phyloP scores from a whole-genome alignment of 2,113 vertebrate species.

The Plectropomus leopardus region DNA sequence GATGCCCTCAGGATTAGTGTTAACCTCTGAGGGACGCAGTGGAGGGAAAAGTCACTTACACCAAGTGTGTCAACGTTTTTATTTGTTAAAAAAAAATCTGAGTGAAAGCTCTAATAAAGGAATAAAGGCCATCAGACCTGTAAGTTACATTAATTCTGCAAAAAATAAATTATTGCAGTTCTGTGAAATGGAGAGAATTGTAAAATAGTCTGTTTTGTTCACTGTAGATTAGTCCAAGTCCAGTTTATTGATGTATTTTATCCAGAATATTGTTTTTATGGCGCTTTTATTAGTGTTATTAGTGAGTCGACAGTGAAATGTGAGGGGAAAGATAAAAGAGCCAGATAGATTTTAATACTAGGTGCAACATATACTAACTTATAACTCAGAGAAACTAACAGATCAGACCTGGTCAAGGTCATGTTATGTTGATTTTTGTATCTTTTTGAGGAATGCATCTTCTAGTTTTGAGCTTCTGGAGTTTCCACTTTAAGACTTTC shows the following conservation, averaged over 20 bases:
- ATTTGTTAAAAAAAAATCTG: constrained; percentile 1
- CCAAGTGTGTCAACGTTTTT: constrained; percentile 1
- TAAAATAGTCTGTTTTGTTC: neutral
- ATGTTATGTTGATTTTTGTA: neutral
- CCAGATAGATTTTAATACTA: neutral
- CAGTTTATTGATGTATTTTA: neutral
- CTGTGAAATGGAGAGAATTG: neutral
- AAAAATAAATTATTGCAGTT: neutral
- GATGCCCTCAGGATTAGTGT: constrained; percentile 31
- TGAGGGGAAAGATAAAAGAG: neutral
- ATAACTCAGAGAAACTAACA: neutral
- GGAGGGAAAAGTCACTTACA: constrained; percentile 10
- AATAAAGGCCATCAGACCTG: no score
- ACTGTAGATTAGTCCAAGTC: neutral
- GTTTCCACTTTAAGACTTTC: neutral
- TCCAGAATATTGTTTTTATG: neutral
- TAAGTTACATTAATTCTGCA: neutral
- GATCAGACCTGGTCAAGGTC: neutral
- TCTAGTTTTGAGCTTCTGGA: neutral
- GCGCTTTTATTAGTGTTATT: neutral
- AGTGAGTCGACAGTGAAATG: neutral
- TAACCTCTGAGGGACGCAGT: constrained; percentile 32
- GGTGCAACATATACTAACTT: neutral
- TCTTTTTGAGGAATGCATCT: constrained; percentile 8
- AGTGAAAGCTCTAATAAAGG: no score